Conservation (phyloP, 37 sponge, comb jelly and placozoan species). For the Spongia lamella region DNA sequence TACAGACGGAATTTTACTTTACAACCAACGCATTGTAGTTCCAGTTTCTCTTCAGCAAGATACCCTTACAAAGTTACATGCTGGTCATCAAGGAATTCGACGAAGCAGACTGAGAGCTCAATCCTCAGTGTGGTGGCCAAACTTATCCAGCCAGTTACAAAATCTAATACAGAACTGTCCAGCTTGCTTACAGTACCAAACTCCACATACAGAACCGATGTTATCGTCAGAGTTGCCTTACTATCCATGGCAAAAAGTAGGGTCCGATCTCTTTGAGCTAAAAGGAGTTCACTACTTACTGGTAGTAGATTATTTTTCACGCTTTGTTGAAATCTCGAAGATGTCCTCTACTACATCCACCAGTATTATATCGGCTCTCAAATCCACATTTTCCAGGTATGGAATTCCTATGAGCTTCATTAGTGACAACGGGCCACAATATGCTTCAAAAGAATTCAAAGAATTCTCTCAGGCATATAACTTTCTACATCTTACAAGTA, state of each 20-base stretch:
- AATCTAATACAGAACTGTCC: background rate
- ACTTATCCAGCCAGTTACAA: background rate
- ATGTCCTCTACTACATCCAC: conserved; percentile 20
- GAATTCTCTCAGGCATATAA: too few species aligned
- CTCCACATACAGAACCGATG: conserved; percentile 19
- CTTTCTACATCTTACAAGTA: too few species aligned
- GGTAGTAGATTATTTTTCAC: too few species aligned
- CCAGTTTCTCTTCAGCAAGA: conserved; percentile 11
- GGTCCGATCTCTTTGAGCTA: too few species aligned
- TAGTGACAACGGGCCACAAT: too few species aligned
- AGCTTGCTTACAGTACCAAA: too few species aligned
- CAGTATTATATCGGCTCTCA: background rate
- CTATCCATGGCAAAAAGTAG: conserved; percentile 18
- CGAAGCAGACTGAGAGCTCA: conserved; percentile 7
- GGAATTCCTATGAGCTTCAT: conserved; percentile 14
- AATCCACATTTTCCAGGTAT: conserved; percentile 16
- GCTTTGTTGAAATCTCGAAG: background rate
- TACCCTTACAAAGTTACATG: conserved; percentile 30
- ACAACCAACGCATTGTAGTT: conserved; percentile 26
- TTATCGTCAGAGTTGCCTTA: conserved; percentile 2
- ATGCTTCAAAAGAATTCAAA: too few species aligned
- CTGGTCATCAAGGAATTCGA: conserved; percentile 39
- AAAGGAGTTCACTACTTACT: too few species aligned
- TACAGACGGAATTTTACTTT: conserved; percentile 15
- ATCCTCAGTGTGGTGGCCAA: conserved; percentile 36